Conservation (phyloP, 2,797 vertebrate species). For the Enteromius argenteus region DNA sequence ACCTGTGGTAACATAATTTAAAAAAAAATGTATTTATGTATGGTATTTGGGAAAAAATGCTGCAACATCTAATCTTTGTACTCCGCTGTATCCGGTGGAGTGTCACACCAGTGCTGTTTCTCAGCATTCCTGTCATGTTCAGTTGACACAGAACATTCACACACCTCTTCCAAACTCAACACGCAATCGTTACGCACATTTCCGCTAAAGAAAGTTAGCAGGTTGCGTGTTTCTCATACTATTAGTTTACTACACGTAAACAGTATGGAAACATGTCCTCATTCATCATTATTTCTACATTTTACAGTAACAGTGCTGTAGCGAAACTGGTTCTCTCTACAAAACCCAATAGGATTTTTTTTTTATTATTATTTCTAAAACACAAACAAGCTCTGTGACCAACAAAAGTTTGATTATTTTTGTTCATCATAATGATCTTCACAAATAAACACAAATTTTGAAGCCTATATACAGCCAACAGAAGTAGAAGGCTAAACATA, state of each 20-base stretch:
- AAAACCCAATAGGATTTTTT: not conserved
- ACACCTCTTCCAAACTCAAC: not conserved
- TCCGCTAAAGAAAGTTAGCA: not conserved
- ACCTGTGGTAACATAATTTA: not conserved
- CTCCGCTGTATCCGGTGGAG: not conserved
- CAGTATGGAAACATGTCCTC: not conserved
- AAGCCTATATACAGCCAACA: not conserved
- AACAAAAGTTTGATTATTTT: not conserved
- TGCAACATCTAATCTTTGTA: not conserved
- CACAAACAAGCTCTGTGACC: not conserved
- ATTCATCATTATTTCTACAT: not conserved
- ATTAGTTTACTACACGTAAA: not conserved
- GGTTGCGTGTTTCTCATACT: not conserved
- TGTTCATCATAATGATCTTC: not conserved
- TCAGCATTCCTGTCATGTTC: slow-evolving; percentile 22
- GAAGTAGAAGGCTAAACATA: not conserved
- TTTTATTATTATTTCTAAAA: not conserved
- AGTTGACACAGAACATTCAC: not conserved
- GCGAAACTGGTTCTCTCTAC: not conserved
- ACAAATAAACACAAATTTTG: not conserved
- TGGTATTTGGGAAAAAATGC: not conserved
- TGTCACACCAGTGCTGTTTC: not conserved
- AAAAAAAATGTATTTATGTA: not conserved
- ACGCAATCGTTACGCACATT: too few relatives aligned
- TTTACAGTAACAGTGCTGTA: not conserved